A percentile compares a stretch with the other conserved stretches of the same genome.
These are phyloP conservation scores for Idaea dimidiata DNA, from an alignment of 2,888 invertebrate genomes.

Conservation along the genomic window DNA sequence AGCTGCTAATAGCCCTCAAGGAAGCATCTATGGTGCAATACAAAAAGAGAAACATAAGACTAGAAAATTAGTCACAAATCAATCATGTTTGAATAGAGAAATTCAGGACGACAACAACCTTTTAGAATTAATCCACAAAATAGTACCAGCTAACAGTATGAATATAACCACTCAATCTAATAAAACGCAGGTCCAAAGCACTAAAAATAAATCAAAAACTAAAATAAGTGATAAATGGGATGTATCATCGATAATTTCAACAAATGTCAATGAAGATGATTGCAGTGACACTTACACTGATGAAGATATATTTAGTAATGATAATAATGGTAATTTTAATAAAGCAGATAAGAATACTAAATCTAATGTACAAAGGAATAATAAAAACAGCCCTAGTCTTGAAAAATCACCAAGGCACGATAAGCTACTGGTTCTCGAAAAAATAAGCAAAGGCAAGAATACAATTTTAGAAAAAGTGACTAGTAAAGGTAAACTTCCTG, in stretches of 20 bases:
- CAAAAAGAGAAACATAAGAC: constrained; percentile 61
- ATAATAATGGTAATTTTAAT: constrained; percentile 10
- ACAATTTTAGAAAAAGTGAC: constrained; percentile 5
- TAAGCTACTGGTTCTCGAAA: constrained; percentile 7
- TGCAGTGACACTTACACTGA: constrained; percentile 68
- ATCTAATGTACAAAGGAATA: constrained; percentile 8
- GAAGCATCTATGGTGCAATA: constrained; percentile 42
- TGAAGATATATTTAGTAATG: constrained; percentile 58
- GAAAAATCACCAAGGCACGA: neutral
- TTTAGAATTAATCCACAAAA: constrained; percentile 66
- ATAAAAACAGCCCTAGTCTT: neutral
- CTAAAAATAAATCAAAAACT: constrained; percentile 28
- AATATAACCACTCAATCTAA: constrained; percentile 51
- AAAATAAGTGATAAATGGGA: constrained; percentile 52
- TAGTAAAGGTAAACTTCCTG: neutral
- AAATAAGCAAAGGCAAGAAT: constrained; percentile 7
- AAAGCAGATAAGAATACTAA: constrained; percentile 9
- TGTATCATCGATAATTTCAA: constrained; percentile 52
- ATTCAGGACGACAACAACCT: constrained; percentile 55
- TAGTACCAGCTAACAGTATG: constrained; percentile 61
- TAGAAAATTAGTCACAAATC: constrained; percentile 58
- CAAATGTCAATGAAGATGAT: constrained; percentile 48
- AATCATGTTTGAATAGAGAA: constrained; percentile 61
- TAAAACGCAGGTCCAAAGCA: constrained; percentile 37
- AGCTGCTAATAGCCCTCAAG: constrained; percentile 50